Percentiles rank a stretch among this genome's conserved stretches.
These are phyloP conservation scores for Neocrepidodera transversa DNA, from an alignment of 2,888 invertebrate genomes.

Conservation along the genomic window DNA sequence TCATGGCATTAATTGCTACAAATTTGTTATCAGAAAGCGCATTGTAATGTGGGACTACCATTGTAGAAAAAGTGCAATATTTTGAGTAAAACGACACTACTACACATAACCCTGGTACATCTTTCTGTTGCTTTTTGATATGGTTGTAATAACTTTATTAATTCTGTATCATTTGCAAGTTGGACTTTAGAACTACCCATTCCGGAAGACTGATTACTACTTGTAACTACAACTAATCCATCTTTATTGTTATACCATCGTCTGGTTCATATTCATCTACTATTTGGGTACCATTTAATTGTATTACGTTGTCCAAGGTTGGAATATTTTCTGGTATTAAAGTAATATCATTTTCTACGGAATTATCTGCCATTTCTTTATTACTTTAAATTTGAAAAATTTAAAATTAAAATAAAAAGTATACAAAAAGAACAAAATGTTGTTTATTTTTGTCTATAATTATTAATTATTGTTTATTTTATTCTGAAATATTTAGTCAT, in stretches of 20 bases:
- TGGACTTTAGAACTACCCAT: constrained; percentile 58
- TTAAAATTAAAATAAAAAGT: background rate
- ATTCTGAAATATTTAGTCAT: no score
- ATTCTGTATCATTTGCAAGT: constrained; percentile 74
- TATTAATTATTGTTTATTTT: no score
- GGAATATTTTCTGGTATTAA: background rate
- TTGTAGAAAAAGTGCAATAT: constrained; percentile 89
- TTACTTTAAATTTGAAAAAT: background rate
- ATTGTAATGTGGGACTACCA: constrained; percentile 90
- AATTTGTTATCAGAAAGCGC: constrained; percentile 85
- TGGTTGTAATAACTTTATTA: constrained; percentile 71
- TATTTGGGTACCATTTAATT: background rate
- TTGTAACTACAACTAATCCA: no score
- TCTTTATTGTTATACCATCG: no score
- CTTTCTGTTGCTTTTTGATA: constrained; percentile 68
- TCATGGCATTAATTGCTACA: constrained; percentile 88
- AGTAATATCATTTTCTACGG: background rate
- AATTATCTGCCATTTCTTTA: background rate
- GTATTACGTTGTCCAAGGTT: background rate
- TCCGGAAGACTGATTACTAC: no score
- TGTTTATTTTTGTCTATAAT: no score
- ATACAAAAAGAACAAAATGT: no score
- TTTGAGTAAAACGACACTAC: constrained; percentile 88
- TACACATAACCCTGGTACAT: constrained; percentile 72
- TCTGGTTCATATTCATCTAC: no score